phyloP scores from a whole-genome alignment of 1,140 invertebrate species.

The Dinoponera quadriceps region DNA sequence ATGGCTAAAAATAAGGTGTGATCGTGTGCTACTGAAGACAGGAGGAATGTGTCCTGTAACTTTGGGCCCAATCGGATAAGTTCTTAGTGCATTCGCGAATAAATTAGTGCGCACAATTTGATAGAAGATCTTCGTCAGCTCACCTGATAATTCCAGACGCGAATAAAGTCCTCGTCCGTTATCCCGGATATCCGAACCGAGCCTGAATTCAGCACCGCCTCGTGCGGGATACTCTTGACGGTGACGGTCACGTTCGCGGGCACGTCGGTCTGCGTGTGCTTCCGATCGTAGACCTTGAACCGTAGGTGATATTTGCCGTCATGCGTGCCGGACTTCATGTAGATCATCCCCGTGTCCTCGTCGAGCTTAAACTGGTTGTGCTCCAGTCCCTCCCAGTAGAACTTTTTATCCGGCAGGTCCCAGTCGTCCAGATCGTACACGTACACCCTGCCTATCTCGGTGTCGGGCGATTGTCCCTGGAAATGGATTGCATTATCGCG shows the following conservation, averaged over 20 bases:
- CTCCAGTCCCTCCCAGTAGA: conserved; percentile 95
- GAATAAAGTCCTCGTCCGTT: conserved; percentile 97
- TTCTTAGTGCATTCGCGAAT: background rate
- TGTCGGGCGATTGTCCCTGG: conserved; percentile 95
- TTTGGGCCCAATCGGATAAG: no score
- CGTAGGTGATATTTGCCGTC: conserved; percentile 94
- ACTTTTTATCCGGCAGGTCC: conserved; percentile 98
- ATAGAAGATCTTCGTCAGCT: conserved; percentile 32
- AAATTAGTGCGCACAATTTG: background rate
- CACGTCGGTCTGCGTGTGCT: conserved; percentile 96
- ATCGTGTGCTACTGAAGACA: no score
- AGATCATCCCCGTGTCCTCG: conserved; percentile 97
- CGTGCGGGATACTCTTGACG: conserved; percentile 97
- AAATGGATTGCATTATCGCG: conserved; percentile 37
- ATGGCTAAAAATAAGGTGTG: no score
- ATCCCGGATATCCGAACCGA: conserved; percentile 97
- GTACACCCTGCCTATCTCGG: conserved; percentile 97
- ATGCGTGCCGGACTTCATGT: conserved; percentile 95
- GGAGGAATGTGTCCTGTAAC: no score
- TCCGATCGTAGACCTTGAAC: conserved; percentile 97
- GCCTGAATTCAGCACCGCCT: conserved; percentile 97
- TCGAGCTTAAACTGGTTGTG: conserved; percentile 94
- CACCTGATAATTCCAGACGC: conserved; percentile 96
- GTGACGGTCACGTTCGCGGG: conserved; percentile 97
- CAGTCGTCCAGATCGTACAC: conserved; percentile 98